phyloP scores from a whole-genome alignment of 2,797 vertebrate genomes.

The Sebastes reedi region DNA sequence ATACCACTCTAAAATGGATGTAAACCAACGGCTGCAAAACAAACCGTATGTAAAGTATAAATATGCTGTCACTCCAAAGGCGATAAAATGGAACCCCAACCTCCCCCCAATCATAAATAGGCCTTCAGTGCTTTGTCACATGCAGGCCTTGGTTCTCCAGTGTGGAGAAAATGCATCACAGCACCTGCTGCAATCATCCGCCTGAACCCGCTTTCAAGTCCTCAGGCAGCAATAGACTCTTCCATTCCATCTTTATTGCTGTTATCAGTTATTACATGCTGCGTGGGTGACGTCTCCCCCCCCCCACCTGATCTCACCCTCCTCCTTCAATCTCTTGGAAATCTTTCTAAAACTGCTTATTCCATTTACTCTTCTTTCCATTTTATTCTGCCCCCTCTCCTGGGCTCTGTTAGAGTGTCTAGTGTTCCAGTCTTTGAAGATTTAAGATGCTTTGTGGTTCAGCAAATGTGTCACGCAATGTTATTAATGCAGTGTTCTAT shows the following conservation, averaged over 20 bases:
- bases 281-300: conserved; percentile 54
- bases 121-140: conserved; percentile 34
- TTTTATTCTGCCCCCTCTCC: not conserved
- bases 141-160: conserved; percentile 23
- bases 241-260: conserved; percentile 77
- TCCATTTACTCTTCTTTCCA: not conserved
- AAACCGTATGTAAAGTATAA: not conserved
- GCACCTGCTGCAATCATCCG: conserved; percentile 27
- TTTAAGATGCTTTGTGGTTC: conserved; percentile 8
- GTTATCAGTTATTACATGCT: conserved; percentile 71
- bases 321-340: conserved; percentile 29
- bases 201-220: conserved; percentile 45
- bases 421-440: not conserved
- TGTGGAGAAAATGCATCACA: conserved; percentile 21
- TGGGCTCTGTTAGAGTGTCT: not conserved
- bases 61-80: not conserved
- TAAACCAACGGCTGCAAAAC: not conserved
- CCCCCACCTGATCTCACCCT: conserved; percentile 33
- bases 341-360: conserved; percentile 34
- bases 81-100: not conserved
- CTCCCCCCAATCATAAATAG: not conserved
- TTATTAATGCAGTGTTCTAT: not conserved
- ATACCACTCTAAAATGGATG: not conserved
- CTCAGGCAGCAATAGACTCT: conserved; percentile 68
- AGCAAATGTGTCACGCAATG: conserved; percentile 2